Conservation (phyloP, 1,140 invertebrate genomes). For the Formica exsecta region DNA sequence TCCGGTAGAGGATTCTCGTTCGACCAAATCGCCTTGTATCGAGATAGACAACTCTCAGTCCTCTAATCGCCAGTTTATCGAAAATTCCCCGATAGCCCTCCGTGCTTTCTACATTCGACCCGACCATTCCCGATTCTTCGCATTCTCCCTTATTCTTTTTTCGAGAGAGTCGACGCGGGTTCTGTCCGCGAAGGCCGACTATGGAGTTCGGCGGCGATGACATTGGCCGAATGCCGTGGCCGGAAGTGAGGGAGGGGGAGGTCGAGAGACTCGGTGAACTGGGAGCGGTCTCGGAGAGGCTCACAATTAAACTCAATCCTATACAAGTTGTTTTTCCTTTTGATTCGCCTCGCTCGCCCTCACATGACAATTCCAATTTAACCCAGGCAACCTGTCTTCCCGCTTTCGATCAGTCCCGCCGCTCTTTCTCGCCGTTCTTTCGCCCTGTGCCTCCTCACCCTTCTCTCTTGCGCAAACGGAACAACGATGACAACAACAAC, state of each 20-base stretch:
- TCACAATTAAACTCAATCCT: conserved; percentile 79
- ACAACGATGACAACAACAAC: conserved; percentile 57
- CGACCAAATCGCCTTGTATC: conserved; percentile 29
- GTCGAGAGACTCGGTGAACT: conserved; percentile 35
- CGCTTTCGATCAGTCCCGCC: conserved; percentile 62
- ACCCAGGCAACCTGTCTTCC: conserved; percentile 76
- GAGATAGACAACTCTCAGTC: conserved; percentile 58
- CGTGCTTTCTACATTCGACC: conserved; percentile 13
- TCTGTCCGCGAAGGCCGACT: conserved; percentile 66
- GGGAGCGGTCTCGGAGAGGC: neutral
- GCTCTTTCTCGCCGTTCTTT: conserved; percentile 35
- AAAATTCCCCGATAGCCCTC: conserved; percentile 66
- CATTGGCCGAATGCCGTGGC: conserved; percentile 65
- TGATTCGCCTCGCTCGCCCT: conserved; percentile 78
- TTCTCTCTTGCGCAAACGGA: conserved; percentile 52
- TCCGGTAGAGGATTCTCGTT: neutral
- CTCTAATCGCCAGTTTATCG: conserved; percentile 78
- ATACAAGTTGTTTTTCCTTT: conserved; percentile 80
- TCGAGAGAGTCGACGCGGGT: conserved; percentile 43
- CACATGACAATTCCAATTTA: conserved; percentile 85
- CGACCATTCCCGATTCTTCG: conserved; percentile 43
- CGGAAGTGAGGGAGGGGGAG: neutral
- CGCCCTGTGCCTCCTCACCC: neutral
- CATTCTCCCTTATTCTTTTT: conserved; percentile 61
- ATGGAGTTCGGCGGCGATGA: conserved; percentile 60